Conservation (phyloP, 1,140 invertebrate species). For the Aphis gossypii region DNA sequence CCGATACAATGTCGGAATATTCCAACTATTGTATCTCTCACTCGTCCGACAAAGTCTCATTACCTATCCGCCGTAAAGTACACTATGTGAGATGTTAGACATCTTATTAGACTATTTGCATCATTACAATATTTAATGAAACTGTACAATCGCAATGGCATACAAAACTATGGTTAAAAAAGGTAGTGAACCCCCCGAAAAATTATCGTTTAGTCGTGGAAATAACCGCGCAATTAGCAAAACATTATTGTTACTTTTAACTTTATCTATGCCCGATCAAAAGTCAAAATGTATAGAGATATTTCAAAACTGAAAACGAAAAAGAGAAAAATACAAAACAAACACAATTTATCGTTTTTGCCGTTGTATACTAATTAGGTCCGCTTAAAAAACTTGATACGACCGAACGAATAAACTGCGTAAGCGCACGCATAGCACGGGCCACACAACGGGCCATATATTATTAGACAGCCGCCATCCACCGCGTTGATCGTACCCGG, state of each 20-base stretch:
- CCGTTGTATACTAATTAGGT: neutral
- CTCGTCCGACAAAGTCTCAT: too few relatives aligned
- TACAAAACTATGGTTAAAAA: too few relatives aligned
- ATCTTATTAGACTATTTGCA: neutral
- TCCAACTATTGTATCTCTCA: too few relatives aligned
- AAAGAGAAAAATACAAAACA: neutral
- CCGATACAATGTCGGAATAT: too few relatives aligned
- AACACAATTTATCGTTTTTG: neutral
- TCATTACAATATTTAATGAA: too few relatives aligned
- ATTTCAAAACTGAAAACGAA: neutral
- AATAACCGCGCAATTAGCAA: neutral
- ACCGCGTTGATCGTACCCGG: too few relatives aligned
- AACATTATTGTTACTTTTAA: neutral
- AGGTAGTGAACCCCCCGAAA: neutral
- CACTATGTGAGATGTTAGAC: neutral
- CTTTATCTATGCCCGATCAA: too few relatives aligned
- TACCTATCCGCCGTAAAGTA: neutral
- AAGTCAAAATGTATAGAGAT: neutral
- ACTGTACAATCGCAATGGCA: too few relatives aligned
- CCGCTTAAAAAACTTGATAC: neutral
- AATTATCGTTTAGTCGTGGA: neutral
- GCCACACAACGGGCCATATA: neutral
- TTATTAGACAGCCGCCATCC: neutral
- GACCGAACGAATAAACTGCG: neutral
- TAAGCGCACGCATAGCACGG: neutral